Base-by-base conservation (phyloP, 2,113 vertebrate species). In the Gallinago jamesoni region DNA sequence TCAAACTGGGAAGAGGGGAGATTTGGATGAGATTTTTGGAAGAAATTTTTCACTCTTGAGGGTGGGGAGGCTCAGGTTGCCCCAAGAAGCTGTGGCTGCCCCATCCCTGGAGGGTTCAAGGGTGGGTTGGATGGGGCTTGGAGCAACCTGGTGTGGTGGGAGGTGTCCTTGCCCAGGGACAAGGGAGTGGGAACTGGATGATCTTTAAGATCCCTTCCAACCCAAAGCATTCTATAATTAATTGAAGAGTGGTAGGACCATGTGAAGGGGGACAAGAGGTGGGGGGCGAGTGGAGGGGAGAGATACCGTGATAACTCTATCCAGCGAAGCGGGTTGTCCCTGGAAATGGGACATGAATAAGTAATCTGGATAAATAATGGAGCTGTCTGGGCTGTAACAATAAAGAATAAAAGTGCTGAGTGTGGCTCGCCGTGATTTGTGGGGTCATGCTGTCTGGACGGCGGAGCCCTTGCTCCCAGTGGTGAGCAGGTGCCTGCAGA, bases 341-440 rank as follows among this genome's bases (percentile, higher is more conserved):
- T 96, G 96, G 89, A 89, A 94, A 96, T 82, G 48, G 89, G 43
- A 82, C 73, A 92, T 96, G 96, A 96, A 96, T 96, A 96, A 96
- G 86, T 95, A 89, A 97, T 94, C 89, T 27, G 74, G 90, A 91
- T 96, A 96, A 95, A 96, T 96, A 95, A 96, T 96, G 89, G 95
- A 97, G 96, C 96, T 97, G 95, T 95, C 96, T 87, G 94, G 92
- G 73, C 86, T 95, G 95, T 48, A 84, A 79, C 95, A 95, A 94
- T 96, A 94, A 95, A 96, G 96, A 97, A 96, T 89, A 84, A 91
- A 96, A 97, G 92, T 91, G 96, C 96, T 96, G 96, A 96, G 94
- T 85, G 70, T 64, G 80, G 62, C 89, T 91, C 3, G 92, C 89
- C 30, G 86, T 96, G 96, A 96, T 97, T 96, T 94, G 95, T 94